Percentiles rank a stretch among this genome's conserved stretches.
These are phyloP conservation scores for Sciurus niger DNA, from an alignment of 2,113 vertebrate species.

Conservation along the genomic window DNA sequence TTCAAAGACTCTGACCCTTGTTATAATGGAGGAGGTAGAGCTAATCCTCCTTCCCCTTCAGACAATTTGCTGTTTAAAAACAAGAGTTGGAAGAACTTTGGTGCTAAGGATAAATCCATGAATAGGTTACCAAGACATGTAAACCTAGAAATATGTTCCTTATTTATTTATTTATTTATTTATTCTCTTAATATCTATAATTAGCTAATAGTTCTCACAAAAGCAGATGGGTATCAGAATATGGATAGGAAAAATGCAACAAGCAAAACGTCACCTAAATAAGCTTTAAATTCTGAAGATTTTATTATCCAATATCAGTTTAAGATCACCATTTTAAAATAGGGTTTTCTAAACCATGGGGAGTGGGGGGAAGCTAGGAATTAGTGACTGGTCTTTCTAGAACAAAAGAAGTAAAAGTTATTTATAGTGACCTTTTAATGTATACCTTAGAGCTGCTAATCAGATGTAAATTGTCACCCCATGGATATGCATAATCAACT, in stretches of 20 bases:
- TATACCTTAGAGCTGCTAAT: constrained; percentile 85
- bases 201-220: constrained; percentile 61
- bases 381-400: constrained; percentile 70
- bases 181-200: neutral
- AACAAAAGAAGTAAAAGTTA: constrained; percentile 83
- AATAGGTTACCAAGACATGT: neutral
- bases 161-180: neutral
- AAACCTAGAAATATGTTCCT: neutral
- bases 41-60: neutral
- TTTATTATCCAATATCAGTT: constrained; percentile 6
- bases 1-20: neutral
- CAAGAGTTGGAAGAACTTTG: neutral
- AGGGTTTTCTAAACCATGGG: neutral
- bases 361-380: neutral
- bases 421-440: constrained; percentile 85
- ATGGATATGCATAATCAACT: constrained; percentile 86
- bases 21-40: neutral
- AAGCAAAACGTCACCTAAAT: constrained; percentile 64
- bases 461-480: constrained; percentile 85
- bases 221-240: constrained; percentile 75
- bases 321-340: constrained; percentile 69
- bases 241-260: constrained; percentile 29
- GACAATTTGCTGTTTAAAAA: constrained; percentile 35
- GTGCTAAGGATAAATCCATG: neutral
- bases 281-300: constrained; percentile 41